Evolutionary conservation across 2,797 vertebrate species (phyloP).

Genomic region (Stomatorhinus walkeri): DNA sequence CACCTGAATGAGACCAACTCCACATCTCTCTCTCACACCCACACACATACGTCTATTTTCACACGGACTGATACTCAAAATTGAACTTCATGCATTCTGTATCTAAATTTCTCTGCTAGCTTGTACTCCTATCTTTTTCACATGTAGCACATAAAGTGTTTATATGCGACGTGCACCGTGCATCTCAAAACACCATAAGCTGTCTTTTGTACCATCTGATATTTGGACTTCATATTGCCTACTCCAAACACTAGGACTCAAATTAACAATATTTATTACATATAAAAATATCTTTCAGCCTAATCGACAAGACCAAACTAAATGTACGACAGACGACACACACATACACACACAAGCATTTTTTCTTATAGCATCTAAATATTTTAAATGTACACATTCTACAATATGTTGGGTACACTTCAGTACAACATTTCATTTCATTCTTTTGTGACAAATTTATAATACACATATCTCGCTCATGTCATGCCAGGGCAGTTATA

Average conservation of each 20-base stretch:
- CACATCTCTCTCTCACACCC: background rate
- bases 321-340: background rate
- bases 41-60: background rate
- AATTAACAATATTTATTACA: background rate
- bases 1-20: background rate
- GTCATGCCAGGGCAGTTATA: background rate
- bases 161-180: background rate
- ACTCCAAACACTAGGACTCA: background rate
- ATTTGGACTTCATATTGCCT: background rate
- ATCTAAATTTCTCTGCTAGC: background rate
- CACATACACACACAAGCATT: background rate
- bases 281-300: background rate
- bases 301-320: background rate
- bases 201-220: background rate
- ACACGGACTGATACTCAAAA: background rate
- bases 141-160: background rate
- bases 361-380: background rate
- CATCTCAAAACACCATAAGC: background rate
- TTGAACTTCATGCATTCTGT: background rate
- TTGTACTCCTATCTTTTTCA: background rate
- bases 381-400: background rate
- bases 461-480: background rate
- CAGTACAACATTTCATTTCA: background rate
- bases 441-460: background rate
- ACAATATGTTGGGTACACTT: background rate